These are phyloP conservation scores for Lithophane leautieri DNA, from an alignment of 2,888 invertebrate species.

Conservation along the genomic window DNA sequence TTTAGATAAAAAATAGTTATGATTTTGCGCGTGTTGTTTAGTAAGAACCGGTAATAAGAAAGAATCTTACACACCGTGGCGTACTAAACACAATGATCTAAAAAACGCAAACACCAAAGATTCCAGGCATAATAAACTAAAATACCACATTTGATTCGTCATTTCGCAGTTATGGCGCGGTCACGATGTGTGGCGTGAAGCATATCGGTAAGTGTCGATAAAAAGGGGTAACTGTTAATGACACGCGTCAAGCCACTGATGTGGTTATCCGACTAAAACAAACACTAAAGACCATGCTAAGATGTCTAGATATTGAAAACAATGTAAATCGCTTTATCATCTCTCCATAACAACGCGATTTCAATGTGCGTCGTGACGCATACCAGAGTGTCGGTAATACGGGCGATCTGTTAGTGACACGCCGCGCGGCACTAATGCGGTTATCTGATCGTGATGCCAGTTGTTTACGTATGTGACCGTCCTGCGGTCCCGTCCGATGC, in stretches of 20 bases:
- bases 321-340: no score
- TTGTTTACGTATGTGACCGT: constrained; percentile 68
- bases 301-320: neutral
- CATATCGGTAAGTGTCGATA: neutral
- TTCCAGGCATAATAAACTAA: neutral
- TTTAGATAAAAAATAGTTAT: neutral
- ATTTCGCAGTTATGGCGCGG: neutral
- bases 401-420: constrained; percentile 71
- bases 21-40: neutral
- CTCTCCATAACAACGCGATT: neutral
- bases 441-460: constrained; percentile 72
- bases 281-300: neutral
- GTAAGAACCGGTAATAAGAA: no score
- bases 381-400: constrained; percentile 45
- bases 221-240: constrained; percentile 62
- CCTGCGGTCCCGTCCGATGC: constrained; percentile 34
- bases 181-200: constrained; percentile 7
- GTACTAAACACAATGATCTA: neutral
- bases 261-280: constrained; percentile 66
- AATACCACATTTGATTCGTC: neutral
- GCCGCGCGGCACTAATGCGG: constrained; percentile 72
- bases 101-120: neutral
- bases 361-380: constrained; percentile 37
- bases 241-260: constrained; percentile 67
- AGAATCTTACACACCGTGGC: neutral